phyloP scores from a whole-genome alignment of 2,888 invertebrate species.

The Epirrhoe tristata region DNA sequence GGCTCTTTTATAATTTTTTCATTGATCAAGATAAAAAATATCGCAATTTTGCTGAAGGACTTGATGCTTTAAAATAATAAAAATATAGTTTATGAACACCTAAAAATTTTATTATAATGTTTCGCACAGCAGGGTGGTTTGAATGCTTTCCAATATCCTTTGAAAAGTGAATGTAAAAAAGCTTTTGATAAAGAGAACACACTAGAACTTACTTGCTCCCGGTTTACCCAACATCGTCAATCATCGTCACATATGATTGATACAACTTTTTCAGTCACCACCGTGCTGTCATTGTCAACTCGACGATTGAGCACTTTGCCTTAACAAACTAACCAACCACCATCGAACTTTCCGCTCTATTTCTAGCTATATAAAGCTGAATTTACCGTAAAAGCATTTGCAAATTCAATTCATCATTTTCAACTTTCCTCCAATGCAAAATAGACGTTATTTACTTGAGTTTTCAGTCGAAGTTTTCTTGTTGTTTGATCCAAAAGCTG shows the following conservation, averaged over 20 bases:
- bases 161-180: slow-evolving; percentile 27
- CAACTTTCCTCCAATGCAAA: slow-evolving; percentile 18
- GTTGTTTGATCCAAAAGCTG: neutral
- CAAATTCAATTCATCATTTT: slow-evolving; percentile 40
- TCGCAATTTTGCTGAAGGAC: too few species aligned
- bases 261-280: slow-evolving; percentile 71
- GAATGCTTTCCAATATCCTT: neutral
- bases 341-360: slow-evolving; percentile 28
- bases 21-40: neutral
- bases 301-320: slow-evolving; percentile 61
- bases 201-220: slow-evolving; percentile 45
- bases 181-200: slow-evolving; percentile 40
- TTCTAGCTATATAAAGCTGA: neutral
- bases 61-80: too few species aligned
- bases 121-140: neutral
- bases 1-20: slow-evolving; percentile 10
- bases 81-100: too few species aligned
- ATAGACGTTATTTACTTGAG: slow-evolving; percentile 10
- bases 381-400: neutral
- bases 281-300: slow-evolving; percentile 53
- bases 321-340: slow-evolving; percentile 45
- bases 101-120: neutral
- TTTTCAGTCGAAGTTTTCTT: slow-evolving; percentile 27
- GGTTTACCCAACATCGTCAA: slow-evolving; percentile 54
- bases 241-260: slow-evolving; percentile 81